Conservation (phyloP, 2,113 vertebrate genomes). For the Lontra canadensis region DNA sequence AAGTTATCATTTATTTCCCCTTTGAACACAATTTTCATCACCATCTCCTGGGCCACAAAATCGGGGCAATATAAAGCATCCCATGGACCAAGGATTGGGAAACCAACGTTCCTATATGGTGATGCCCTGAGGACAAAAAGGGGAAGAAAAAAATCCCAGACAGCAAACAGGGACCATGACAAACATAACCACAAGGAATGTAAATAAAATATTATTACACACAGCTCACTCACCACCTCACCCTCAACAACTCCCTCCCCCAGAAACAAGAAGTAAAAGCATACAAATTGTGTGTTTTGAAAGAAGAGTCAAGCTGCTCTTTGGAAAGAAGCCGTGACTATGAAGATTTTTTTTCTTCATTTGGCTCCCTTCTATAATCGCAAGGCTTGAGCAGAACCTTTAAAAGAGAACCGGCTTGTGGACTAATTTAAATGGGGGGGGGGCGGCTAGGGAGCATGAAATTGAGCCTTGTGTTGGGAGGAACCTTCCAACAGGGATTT, state of each 20-base stretch:
- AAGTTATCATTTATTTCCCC: not conserved
- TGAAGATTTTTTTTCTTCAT: not conserved
- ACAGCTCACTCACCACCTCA: conserved; percentile 31
- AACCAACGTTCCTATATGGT: not conserved
- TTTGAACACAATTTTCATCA: fast-evolving
- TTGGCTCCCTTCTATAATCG: not conserved
- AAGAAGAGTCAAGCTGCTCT: not conserved
- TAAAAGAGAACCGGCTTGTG: not conserved
- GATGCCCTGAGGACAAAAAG: not conserved
- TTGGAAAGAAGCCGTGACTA: not conserved
- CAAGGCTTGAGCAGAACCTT: not conserved
- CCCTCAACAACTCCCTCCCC: not conserved
- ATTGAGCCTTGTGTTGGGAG: not conserved
- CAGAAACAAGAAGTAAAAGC: conserved; percentile 30
- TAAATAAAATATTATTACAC: conserved; percentile 51
- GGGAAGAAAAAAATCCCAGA: not conserved
- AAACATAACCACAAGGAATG: conserved; percentile 58
- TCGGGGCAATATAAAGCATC: not conserved
- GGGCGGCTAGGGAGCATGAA: not conserved
- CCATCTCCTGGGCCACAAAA: not conserved
- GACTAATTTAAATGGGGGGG: not conserved
- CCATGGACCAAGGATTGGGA: not conserved
- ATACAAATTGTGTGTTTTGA: not conserved
- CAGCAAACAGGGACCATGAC: conserved; percentile 1
- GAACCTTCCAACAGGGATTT: not conserved